Percentiles rank a stretch among this genome's conserved stretches.
These are phyloP conservation scores for Otis tarda DNA, from an alignment of 2,113 vertebrate genomes.

Conservation along the genomic window DNA sequence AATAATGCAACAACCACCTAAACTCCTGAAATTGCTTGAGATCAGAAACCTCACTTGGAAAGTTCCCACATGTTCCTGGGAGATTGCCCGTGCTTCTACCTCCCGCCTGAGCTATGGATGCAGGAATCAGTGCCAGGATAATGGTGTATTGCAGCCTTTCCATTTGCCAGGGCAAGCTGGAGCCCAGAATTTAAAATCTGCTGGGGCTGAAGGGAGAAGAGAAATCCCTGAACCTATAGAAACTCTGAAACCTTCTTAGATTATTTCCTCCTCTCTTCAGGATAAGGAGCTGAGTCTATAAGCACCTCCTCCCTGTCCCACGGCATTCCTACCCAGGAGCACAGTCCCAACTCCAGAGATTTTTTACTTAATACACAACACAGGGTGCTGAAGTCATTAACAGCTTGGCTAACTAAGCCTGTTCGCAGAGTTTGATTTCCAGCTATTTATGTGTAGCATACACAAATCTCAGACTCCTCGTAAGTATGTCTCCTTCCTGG, in stretches of 20 bases:
- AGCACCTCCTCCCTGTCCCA: not conserved
- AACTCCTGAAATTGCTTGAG: not conserved
- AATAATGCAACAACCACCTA: not conserved
- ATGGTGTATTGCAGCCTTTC: not conserved
- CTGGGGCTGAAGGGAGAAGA: not conserved
- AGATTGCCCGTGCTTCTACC: not conserved
- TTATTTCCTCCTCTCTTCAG: not conserved
- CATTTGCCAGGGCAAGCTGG: not conserved
- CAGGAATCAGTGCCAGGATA: not conserved
- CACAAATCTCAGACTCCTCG: not conserved
- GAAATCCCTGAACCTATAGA: not conserved
- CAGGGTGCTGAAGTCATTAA: not conserved
- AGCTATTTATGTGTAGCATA: not conserved
- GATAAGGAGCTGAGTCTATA: not conserved
- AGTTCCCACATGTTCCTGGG: not conserved
- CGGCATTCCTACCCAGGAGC: not conserved
- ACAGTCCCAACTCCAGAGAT: not conserved
- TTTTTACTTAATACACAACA: not conserved
- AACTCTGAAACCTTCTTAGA: not conserved
- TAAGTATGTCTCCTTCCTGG: not conserved
- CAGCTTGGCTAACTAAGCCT: not conserved
- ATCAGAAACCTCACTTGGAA: not conserved
- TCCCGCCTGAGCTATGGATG: not conserved
- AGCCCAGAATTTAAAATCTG: not conserved
- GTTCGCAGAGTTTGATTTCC: not conserved